phyloP scores from a whole-genome alignment of 2,113 vertebrate species.

The Trogon surrucura region DNA sequence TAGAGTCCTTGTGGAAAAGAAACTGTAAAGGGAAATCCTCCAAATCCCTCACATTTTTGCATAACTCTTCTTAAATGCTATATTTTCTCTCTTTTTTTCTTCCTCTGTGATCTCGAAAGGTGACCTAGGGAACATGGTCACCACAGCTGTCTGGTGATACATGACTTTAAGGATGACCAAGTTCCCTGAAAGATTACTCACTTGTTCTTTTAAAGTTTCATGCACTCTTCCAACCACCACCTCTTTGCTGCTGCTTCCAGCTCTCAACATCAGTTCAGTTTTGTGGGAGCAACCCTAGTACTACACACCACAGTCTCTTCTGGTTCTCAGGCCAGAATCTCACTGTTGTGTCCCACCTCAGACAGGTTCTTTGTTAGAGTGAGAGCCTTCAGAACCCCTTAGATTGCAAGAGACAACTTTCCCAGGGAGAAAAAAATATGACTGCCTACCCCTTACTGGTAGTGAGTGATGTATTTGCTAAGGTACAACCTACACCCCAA shows the following conservation, averaged over 20 bases:
- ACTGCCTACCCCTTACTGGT: accelerated
- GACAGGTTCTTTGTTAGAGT: background rate
- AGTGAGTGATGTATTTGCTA: accelerated
- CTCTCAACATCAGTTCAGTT: background rate
- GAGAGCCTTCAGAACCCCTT: background rate
- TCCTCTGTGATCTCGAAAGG: background rate
- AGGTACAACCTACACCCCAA: accelerated
- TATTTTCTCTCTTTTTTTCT: background rate
- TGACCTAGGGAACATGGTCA: background rate
- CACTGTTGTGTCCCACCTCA: background rate
- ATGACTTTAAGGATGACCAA: background rate
- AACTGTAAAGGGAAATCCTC: background rate
- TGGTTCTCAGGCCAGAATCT: background rate
- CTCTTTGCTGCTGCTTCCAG: background rate
- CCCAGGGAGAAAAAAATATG: background rate
- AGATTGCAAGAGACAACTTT: background rate
- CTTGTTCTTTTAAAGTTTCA: background rate
- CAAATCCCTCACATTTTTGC: background rate
- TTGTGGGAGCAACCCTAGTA: background rate
- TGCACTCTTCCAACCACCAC: background rate
- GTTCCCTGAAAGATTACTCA: background rate
- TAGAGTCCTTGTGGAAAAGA: background rate
- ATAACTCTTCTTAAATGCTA: background rate
- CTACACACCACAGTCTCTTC: background rate
- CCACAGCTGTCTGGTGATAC: background rate